Evolutionary conservation across 2,888 invertebrate species (phyloP), one percentile per base, ranked within the genome.

Genomic region (Strigamia transsilvanica): DNA sequence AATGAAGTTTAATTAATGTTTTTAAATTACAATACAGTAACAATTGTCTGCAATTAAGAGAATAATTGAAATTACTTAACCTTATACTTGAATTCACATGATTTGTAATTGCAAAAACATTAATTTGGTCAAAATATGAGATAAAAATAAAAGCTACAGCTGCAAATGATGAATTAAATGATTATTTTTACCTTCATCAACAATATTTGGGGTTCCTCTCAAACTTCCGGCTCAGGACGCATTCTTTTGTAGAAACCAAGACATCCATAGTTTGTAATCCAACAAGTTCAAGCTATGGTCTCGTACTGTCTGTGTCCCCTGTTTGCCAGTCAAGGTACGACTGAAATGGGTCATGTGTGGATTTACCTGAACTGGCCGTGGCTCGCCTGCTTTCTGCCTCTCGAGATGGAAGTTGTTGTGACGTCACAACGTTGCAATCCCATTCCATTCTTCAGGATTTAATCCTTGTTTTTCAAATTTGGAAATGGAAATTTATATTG

Each of bases 351-450:
- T 61, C 61, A 61, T 23, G 15, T 61, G 21, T 61, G 61, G 18
- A 18, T 61, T 61, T 61, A 61, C 61, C 61, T 61, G 61, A 61
- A 61, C 61, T 61, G 61, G 61, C 61, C 61, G 61, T 61, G 18
- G 61, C 61, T 61, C 61, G 61, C 61, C 23, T 61, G 42, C 61
- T 61, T 61, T 61, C 18, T 18, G 61, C n/a, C 23, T 23, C 61
- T 21, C 9, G 18, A 21, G 61, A 18, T 61, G 9, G 61, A 61
- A 61, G 42, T 61, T 61, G 34, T 34, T 61, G 21, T 61, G 61
- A 61, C 61, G 61, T 61, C 61, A 61, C 61, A 21, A 56, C 6
- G 15, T n/a, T 5, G 56, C 6, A 56, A 9, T 56, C 10, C 42
- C 15, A 42, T n/a, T n/a, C n/a, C 4, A 42, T 42, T 34, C 34